These are phyloP conservation scores for Sebastes alutus DNA, from an alignment of 2,797 vertebrate species.

Conservation along the genomic window DNA sequence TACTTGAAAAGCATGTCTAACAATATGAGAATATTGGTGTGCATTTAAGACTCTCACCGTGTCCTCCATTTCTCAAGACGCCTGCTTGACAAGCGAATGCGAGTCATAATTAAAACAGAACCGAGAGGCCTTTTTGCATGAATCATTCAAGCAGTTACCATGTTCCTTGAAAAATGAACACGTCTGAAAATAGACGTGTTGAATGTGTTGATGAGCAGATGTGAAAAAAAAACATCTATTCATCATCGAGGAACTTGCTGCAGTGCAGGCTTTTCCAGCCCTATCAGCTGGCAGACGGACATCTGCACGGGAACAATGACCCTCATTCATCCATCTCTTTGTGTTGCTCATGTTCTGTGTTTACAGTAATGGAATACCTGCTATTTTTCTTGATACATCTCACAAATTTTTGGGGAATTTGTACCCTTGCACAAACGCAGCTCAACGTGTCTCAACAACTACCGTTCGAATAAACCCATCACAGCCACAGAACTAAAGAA, in stretches of 20 bases:
- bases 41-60: background rate
- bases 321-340: slow-evolving; percentile 10
- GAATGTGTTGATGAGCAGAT: slow-evolving; percentile 62
- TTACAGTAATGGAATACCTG: background rate
- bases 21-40: background rate
- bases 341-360: background rate
- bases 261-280: background rate
- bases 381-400: background rate
- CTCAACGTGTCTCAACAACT: background rate
- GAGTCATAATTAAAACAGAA: slow-evolving; percentile 37
- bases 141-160: slow-evolving; percentile 33
- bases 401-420: background rate
- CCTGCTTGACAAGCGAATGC: slow-evolving; percentile 8
- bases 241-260: slow-evolving; percentile 16
- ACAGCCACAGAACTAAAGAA: background rate
- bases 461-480: background rate
- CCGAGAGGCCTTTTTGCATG: slow-evolving; percentile 2
- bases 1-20: background rate
- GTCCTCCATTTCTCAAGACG: slow-evolving; percentile 1
- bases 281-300: background rate
- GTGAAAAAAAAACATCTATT: slow-evolving; percentile 51
- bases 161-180: slow-evolving; percentile 42
- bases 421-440: background rate
- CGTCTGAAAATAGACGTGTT: slow-evolving; percentile 50
- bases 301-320: slow-evolving; percentile 29